These are phyloP conservation scores for Ormyrus labotus DNA, from an alignment of 2,888 invertebrate genomes.

Conservation along the genomic window DNA sequence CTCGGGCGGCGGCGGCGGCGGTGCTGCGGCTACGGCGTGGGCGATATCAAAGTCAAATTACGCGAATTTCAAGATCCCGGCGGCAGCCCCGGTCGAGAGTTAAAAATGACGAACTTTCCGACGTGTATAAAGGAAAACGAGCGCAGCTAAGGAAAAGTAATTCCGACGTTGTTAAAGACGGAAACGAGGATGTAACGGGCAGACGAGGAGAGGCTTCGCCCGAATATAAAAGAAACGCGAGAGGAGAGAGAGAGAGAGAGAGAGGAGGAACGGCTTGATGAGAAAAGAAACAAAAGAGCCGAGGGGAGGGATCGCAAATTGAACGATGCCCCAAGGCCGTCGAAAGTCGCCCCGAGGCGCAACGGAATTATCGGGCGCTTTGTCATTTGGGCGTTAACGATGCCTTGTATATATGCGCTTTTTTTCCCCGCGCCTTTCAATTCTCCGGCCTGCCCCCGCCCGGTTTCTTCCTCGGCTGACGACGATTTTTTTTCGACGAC, in stretches of 20 bases:
- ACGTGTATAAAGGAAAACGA: conserved; percentile 5
- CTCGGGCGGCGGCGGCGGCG: no score
- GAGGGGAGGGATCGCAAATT: conserved; percentile 61
- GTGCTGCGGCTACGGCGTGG: neutral
- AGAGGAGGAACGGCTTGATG: conserved; percentile 23
- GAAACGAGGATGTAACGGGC: conserved; percentile 37
- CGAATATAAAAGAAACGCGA: conserved; percentile 27
- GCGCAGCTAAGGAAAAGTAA: conserved; percentile 46
- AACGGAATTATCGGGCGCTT: conserved; percentile 36
- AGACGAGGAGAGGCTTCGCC: neutral
- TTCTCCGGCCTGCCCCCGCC: neutral
- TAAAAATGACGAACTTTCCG: conserved; percentile 44
- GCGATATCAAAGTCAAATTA: conserved; percentile 47
- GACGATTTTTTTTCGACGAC: no score
- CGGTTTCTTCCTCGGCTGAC: conserved; percentile 8
- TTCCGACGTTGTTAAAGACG: conserved; percentile 48
- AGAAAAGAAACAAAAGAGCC: conserved; percentile 22
- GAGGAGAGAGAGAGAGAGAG: conserved; percentile 5
- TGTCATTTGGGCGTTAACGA: conserved; percentile 46
- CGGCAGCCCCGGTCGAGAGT: neutral
- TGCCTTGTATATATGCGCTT: neutral
- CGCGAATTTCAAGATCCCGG: conserved; percentile 24
- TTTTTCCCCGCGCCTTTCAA: no score
- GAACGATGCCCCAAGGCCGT: conserved; percentile 64
- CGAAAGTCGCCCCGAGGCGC: conserved; percentile 51